phyloP scores from a whole-genome alignment of 2,113 vertebrate species.

The Pachycephala philippinensis region DNA sequence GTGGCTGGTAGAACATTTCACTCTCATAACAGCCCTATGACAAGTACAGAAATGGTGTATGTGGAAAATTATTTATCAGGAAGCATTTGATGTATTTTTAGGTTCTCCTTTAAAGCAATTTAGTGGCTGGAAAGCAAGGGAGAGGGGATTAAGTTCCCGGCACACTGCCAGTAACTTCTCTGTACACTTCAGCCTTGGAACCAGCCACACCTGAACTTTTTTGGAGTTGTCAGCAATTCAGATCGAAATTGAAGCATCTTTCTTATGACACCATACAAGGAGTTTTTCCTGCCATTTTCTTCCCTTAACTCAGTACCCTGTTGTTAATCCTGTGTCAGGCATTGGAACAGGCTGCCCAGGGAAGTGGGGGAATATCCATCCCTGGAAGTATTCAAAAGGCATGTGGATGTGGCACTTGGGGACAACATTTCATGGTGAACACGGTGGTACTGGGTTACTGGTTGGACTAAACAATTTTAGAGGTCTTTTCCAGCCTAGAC shows the following conservation, averaged over 20 bases:
- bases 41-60: neutral
- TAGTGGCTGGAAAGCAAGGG: neutral
- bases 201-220: neutral
- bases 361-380: neutral
- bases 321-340: neutral
- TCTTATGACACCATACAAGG: neutral
- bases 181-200: neutral
- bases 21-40: neutral
- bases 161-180: neutral
- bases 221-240: neutral
- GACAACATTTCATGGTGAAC: neutral
- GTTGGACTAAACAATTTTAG: neutral
- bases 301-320: neutral
- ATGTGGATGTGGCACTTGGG: neutral
- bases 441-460: neutral
- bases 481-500: neutral
- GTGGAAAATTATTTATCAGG: slow-evolving; percentile 35
- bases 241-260: neutral
- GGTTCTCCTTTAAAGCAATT: neutral
- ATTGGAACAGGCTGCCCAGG: neutral
- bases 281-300: neutral
- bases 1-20: neutral
- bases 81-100: slow-evolving; percentile 30
- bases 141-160: neutral
- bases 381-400: neutral